Evolutionary conservation across 2,888 invertebrate genomes (phyloP), one percentile per base, ranked within the genome.

Genomic region (Gymnocheta viridis): DNA sequence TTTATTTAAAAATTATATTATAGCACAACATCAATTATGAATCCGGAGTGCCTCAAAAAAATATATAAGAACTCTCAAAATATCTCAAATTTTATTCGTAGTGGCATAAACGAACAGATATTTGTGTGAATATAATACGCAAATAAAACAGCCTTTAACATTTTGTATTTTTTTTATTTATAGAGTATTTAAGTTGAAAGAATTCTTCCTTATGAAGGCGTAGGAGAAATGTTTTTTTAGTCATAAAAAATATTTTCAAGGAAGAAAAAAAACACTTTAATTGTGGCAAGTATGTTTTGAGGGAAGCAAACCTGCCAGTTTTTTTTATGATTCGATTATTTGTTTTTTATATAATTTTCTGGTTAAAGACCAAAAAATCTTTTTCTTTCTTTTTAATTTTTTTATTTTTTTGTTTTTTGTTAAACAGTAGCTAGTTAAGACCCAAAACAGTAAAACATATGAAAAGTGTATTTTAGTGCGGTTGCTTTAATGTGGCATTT

Each of bases 121-220:
- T 82, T 86, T 86, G 85, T 86, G 86, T 85, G 81, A 86, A 86
- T 78, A 62, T 78, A 38, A 60, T 32, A 82, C 44, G 72, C 79
- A 85, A 82, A 84, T 58, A 77, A 80, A 76, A 51, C 35, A 47
- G 32, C 7, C 14, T 49, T 24, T 4, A 27, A n/a, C 38, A 17
- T 35, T 17, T 44, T 22, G 12, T 17, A 19, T 22, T 38, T 38
- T 14, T 38, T 60, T 35, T 38, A 38, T 38, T 60, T 14, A 19
- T 14, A 14, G 6, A 32, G 17, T 7, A 47, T 19, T 44, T 19
- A 32, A 35, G 32, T 12, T 24, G 12, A 66, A 49, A 22, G 7
- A 14, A 4, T 12, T 44, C 44, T 17, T 41, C 10, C 22, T 51
- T 35, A 4, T 10, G 22, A 47, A n/a, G 19, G 47, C 22, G 14